A percentile compares a stretch with the other conserved stretches of the same genome.
These are phyloP conservation scores for Sarcophaga bullata DNA, from an alignment of 1,140 invertebrate genomes.

Conservation along the genomic window DNA sequence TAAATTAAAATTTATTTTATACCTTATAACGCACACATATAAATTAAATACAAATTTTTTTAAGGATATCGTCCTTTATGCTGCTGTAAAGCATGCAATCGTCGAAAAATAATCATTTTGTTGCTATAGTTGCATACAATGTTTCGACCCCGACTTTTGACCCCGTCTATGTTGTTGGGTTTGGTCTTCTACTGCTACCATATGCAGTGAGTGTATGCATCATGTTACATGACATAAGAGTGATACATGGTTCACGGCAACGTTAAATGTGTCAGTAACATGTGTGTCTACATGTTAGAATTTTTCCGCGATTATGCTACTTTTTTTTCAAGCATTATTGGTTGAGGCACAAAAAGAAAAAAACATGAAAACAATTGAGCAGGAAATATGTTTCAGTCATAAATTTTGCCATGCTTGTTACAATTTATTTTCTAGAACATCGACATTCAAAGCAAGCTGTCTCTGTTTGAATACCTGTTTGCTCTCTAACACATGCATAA, in stretches of 20 bases:
- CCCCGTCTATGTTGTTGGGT: too few relatives aligned
- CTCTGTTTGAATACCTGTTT: too few relatives aligned
- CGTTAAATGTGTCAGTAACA: slow-evolving; percentile 10
- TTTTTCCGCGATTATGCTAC: background rate
- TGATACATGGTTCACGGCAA: background rate
- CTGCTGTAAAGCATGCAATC: background rate
- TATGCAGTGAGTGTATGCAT: background rate
- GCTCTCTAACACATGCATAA: too few relatives aligned
- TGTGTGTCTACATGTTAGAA: background rate
- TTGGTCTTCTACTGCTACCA: too few relatives aligned
- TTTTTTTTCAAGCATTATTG: background rate
- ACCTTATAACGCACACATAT: background rate
- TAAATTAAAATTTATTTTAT: background rate
- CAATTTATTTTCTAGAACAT: background rate
- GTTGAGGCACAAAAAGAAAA: background rate
- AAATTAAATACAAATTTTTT: background rate
- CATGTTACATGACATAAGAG: slow-evolving; percentile 5
- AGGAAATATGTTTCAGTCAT: background rate
- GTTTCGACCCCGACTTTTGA: too few relatives aligned
- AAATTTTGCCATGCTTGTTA: slow-evolving; percentile 4
- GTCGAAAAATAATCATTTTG: slow-evolving; percentile 1
- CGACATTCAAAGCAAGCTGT: too few relatives aligned
- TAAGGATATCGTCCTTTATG: background rate
- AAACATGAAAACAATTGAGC: background rate
- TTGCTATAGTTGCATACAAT: background rate